Conservation (phyloP, 2,888 invertebrate genomes). For the Drosophila peninsularis region DNA sequence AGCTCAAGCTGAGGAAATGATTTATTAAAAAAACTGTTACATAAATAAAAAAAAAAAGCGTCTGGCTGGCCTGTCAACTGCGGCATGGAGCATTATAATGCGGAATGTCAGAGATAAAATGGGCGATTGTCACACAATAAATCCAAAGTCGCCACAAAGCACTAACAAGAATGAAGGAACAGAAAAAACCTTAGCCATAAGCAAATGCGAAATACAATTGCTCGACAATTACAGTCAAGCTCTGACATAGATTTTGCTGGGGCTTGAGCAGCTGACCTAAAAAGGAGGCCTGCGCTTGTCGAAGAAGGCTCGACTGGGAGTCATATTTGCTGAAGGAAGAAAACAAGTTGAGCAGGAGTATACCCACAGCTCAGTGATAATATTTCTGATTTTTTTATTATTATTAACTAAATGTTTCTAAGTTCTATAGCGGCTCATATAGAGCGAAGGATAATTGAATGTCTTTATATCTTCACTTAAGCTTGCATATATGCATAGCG, state of each 20-base stretch:
- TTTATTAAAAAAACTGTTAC: constrained; percentile 65
- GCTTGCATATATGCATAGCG: not conserved
- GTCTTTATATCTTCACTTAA: not conserved
- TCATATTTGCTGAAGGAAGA: too few species aligned
- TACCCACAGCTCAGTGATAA: too few species aligned
- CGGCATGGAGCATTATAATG: constrained; percentile 53
- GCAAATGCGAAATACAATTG: constrained; percentile 14
- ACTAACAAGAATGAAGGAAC: constrained; percentile 25
- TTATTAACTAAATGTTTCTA: too few species aligned
- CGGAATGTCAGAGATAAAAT: constrained; percentile 60
- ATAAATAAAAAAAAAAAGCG: constrained; percentile 6
- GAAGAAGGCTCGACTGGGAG: too few species aligned
- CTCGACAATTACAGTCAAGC: constrained; percentile 54
- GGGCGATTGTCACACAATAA: constrained; percentile 68
- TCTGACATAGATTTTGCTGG: not conserved
- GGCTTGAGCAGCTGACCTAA: not conserved
- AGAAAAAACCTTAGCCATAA: constrained; percentile 10
- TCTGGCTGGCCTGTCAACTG: constrained; percentile 39
- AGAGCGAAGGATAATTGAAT: too few species aligned
- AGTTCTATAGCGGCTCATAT: too few species aligned
- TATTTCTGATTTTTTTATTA: too few species aligned
- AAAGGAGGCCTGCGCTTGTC: constrained; percentile 35
- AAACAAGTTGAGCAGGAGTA: too few species aligned
- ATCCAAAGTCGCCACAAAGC: constrained; percentile 47
- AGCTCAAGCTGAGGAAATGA: constrained; percentile 76